Evolutionary conservation across 1,140 invertebrate species (phyloP).

Genomic region (Tetramorium simillimum): DNA sequence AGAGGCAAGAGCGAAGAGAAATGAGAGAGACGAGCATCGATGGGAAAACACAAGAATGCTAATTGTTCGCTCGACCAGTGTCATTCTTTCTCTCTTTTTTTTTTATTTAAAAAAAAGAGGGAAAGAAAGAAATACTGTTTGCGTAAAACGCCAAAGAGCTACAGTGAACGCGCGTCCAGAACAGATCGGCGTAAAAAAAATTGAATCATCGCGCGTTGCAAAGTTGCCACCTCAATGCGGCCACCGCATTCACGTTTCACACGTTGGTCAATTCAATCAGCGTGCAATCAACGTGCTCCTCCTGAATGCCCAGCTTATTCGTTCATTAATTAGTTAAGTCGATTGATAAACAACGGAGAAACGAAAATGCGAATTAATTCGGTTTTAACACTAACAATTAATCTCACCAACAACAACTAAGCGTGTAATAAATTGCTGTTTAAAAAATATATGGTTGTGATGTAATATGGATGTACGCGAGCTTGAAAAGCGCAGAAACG

Average conservation of each 20-base stretch:
- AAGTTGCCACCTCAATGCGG: constrained; percentile 37
- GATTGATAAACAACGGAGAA: constrained; percentile 27
- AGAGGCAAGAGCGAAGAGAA: neutral
- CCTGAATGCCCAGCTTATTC: constrained; percentile 17
- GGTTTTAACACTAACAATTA: neutral
- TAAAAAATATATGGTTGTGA: neutral
- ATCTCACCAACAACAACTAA: neutral
- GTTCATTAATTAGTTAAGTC: constrained; percentile 32
- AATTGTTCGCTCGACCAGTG: constrained; percentile 32
- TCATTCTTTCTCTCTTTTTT: neutral
- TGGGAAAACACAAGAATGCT: constrained; percentile 42
- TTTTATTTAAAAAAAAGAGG: neutral
- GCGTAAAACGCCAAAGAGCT: constrained; percentile 27
- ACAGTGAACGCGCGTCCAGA: neutral
- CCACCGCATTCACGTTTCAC: constrained; percentile 32
- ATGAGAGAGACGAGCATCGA: constrained; percentile 15
- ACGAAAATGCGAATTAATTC: neutral
- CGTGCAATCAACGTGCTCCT: constrained; percentile 38
- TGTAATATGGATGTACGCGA: neutral
- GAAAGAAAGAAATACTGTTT: neutral
- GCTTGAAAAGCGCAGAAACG: neutral
- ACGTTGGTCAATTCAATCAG: constrained; percentile 21
- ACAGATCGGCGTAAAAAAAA: constrained; percentile 23
- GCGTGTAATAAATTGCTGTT: neutral
- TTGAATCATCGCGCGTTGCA: constrained; percentile 41